phyloP scores from a whole-genome alignment of 1,140 invertebrate genomes.

The Drosophila grimshawi region DNA sequence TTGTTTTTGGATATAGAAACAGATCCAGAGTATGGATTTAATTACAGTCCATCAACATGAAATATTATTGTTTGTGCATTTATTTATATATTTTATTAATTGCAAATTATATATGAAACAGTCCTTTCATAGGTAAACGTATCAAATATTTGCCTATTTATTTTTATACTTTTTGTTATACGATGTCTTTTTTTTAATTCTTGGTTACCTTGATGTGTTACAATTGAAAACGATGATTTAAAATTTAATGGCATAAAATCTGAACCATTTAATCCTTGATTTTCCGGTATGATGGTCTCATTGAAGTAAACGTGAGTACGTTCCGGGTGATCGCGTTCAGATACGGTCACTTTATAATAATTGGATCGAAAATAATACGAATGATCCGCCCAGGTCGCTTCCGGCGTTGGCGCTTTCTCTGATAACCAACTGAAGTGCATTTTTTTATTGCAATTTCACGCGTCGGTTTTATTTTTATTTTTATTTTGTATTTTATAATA shows the following conservation, averaged over 20 bases:
- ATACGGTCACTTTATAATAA: conserved; percentile 86
- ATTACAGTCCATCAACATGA: too few species aligned
- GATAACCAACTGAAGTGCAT: conserved; percentile 84
- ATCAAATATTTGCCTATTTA: background rate
- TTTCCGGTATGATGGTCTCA: conserved; percentile 83
- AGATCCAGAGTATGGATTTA: conserved; percentile 23
- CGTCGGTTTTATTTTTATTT: conserved; percentile 29
- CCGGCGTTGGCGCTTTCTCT: conserved; percentile 72
- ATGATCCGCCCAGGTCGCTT: conserved; percentile 85
- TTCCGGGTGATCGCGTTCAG: conserved; percentile 87
- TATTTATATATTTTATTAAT: too few species aligned
- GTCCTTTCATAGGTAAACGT: too few species aligned
- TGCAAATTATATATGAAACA: too few species aligned
- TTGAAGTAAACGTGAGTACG: conserved; percentile 86
- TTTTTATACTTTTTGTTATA: conserved; percentile 1
- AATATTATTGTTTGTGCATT: too few species aligned
- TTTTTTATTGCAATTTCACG: conserved; percentile 53
- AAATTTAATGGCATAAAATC: conserved; percentile 87
- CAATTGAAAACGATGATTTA: conserved; percentile 87
- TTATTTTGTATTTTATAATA: conserved; percentile 17
- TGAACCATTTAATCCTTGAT: conserved; percentile 81
- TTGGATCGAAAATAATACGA: conserved; percentile 84
- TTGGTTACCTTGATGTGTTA: conserved; percentile 87
- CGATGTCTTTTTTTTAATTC: background rate
- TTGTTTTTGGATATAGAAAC: conserved; percentile 1